Conservation (phyloP, 2,113 vertebrate species). For the Triplophysa rosa region DNA sequence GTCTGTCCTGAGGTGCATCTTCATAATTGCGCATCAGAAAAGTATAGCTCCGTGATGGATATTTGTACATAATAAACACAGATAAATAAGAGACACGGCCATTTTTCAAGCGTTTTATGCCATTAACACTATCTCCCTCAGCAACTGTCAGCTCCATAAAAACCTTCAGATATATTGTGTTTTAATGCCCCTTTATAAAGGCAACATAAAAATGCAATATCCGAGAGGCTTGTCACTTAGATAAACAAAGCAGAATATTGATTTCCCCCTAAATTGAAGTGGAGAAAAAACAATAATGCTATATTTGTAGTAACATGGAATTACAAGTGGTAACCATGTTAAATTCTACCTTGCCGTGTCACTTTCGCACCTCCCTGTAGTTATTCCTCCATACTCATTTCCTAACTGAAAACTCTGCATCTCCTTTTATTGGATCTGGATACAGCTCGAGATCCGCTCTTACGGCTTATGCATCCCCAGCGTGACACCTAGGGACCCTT, state of each 20-base stretch:
- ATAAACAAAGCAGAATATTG: slow-evolving; percentile 84
- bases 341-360: slow-evolving; percentile 73
- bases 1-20: slow-evolving; percentile 69
- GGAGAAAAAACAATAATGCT: slow-evolving; percentile 76
- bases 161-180: slow-evolving; percentile 77
- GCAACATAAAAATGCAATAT: slow-evolving; percentile 83
- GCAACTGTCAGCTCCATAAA: slow-evolving; percentile 77
- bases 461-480: slow-evolving; percentile 19
- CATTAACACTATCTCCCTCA: slow-evolving; percentile 74
- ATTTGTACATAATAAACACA: slow-evolving; percentile 71
- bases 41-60: slow-evolving; percentile 72
- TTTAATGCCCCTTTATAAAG: slow-evolving; percentile 82
- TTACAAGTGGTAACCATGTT: slow-evolving; percentile 74
- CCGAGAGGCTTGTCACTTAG: slow-evolving; percentile 75
- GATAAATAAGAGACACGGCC: slow-evolving; percentile 66
- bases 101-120: slow-evolving; percentile 76
- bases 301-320: slow-evolving; percentile 80
- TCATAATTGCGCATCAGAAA: slow-evolving; percentile 74
- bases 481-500: slow-evolving; percentile 41
- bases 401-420: slow-evolving; percentile 44
- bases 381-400: slow-evolving; percentile 64
- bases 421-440: slow-evolving; percentile 34
- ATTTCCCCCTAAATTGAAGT: slow-evolving; percentile 79
- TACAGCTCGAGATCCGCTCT: slow-evolving; percentile 3
- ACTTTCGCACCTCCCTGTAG: slow-evolving; percentile 62